Percentiles rank a stretch among this genome's conserved stretches.
phyloP scores from a whole-genome alignment of 2,888 invertebrate species.

The Teleiodes luculella region DNA sequence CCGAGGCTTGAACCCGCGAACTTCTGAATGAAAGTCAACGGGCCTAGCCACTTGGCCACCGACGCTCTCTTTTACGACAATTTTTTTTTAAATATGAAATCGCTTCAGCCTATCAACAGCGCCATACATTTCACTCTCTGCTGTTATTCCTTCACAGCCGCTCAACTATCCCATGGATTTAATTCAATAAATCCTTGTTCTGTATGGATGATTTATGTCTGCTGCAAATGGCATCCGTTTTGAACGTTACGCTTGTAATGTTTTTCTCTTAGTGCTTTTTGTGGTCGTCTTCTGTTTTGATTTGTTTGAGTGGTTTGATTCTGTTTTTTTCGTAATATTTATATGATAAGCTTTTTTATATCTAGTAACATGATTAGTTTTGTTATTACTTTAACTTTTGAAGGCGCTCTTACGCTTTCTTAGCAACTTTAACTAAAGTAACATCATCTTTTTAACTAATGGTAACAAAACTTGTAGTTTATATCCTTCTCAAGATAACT shows the following conservation, averaged over 20 bases:
- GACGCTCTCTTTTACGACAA: too few species aligned
- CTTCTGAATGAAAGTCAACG: too few species aligned
- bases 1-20: too few species aligned
- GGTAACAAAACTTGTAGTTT: too few species aligned
- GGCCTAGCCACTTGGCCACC: too few species aligned
- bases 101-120: not conserved
- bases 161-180: constrained; percentile 22
- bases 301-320: not conserved
- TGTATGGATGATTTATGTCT: constrained; percentile 16
- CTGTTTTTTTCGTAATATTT: too few species aligned
- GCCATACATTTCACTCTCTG: not conserved
- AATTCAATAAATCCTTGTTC: constrained; percentile 31
- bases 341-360: too few species aligned
- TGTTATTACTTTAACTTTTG: not conserved
- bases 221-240: constrained; percentile 3
- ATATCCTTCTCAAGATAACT: too few species aligned
- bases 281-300: not conserved
- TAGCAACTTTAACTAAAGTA: too few species aligned
- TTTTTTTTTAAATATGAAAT: not conserved
- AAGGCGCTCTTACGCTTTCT: too few species aligned
- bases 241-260: not conserved
- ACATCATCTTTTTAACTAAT: too few species aligned
- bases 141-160: constrained; percentile 9
- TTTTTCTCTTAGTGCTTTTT: not conserved
- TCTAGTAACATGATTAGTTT: not conserved